Evolutionary conservation across 1,140 invertebrate species (phyloP).

Genomic region (Helicoverpa zea): DNA sequence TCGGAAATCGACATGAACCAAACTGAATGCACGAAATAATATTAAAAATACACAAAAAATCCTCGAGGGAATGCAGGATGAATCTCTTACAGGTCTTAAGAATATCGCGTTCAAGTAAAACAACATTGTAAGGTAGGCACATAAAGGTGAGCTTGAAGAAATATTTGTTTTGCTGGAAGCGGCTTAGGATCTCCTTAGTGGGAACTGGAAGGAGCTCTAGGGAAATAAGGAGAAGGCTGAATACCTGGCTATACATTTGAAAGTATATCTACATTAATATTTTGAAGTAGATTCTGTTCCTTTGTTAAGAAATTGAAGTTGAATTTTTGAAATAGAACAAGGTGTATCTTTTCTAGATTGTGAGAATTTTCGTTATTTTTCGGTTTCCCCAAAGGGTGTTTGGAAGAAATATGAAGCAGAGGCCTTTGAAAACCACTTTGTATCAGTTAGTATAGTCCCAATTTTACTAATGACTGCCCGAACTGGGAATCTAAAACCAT

Average conservation of each 20-base stretch:
- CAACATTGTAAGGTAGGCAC: neutral
- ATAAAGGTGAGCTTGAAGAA: neutral
- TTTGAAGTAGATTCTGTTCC: neutral
- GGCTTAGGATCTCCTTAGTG: neutral
- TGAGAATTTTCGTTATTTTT: too few relatives aligned
- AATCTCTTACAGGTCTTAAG: neutral
- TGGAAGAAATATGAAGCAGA: too few relatives aligned
- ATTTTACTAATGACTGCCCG: too few relatives aligned
- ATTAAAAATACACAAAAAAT: neutral
- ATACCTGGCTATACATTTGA: neutral
- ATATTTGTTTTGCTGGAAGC: neutral
- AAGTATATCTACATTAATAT: neutral
- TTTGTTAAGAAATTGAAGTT: too few relatives aligned
- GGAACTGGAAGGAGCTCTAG: neutral
- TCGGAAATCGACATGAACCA: neutral
- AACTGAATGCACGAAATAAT: neutral
- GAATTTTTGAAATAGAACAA: too few relatives aligned
- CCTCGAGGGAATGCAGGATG: neutral
- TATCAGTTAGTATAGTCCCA: too few relatives aligned
- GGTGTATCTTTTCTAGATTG: too few relatives aligned
- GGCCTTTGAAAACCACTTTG: too few relatives aligned
- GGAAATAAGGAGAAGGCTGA: constrained; percentile 4
- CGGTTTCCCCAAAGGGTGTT: too few relatives aligned
- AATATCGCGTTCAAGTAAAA: neutral
- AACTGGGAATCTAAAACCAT: too few relatives aligned